A percentile compares a stretch with the other conserved stretches of the same genome.
phyloP scores from a whole-genome alignment of 2,888 invertebrate species.

The Drosophila trichaetosa region DNA sequence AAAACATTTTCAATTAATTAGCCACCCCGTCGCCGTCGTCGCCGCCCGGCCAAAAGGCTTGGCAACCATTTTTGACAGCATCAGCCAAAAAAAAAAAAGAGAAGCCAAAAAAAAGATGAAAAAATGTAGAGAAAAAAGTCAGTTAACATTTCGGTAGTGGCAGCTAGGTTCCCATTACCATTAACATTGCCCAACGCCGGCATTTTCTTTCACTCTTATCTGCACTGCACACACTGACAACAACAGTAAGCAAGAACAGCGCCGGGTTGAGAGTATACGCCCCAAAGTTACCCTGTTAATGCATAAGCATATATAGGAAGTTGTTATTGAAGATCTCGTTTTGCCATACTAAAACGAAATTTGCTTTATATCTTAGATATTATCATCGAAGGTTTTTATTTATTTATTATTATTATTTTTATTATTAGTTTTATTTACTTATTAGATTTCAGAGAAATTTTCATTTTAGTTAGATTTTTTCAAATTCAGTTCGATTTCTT shows the following conservation, averaged over 20 bases:
- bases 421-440: too few relatives aligned
- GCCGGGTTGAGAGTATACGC: neutral
- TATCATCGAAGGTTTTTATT: too few relatives aligned
- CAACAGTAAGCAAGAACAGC: conserved; percentile 45
- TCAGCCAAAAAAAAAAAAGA: conserved; percentile 47
- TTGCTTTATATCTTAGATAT: too few relatives aligned
- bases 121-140: conserved; percentile 42
- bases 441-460: too few relatives aligned
- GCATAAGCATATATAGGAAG: neutral
- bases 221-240: conserved; percentile 68
- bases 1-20: conserved; percentile 77
- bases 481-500: too few relatives aligned
- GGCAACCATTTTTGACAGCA: conserved; percentile 75
- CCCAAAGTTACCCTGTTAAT: neutral
- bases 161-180: conserved; percentile 54
- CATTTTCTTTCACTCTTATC: conserved; percentile 61
- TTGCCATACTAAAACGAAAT: neutral
- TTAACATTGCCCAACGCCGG: conserved; percentile 52
- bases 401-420: too few relatives aligned
- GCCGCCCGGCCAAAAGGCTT: conserved; percentile 63
- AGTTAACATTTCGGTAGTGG: conserved; percentile 70
- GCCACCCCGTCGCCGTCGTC: conserved; percentile 32
- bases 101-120: conserved; percentile 18
- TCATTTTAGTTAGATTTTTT: too few relatives aligned
- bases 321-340: neutral